Base-by-base conservation (phyloP, 1,140 invertebrate genomes). In the Camponotus pennsylvanicus region DNA sequence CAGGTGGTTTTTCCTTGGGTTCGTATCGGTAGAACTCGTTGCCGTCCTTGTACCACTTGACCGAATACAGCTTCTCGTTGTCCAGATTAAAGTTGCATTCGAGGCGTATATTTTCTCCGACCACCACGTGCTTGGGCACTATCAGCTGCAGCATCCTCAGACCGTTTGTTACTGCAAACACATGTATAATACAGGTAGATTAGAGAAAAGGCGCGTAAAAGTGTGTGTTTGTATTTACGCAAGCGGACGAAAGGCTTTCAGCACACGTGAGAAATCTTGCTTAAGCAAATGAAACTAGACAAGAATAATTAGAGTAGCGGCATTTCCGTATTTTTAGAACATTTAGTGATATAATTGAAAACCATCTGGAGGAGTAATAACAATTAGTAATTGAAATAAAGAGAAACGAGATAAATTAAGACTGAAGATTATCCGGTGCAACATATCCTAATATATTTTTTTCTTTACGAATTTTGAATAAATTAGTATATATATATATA, bases 11-110 rank as follows among this genome's bases (percentile, higher is more conserved):
- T 91, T 97, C 96, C 78, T 96, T 95, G 2, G 97, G 97, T 67
- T 97, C 96, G 94, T 97, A 98, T 94, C 97, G 96, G 94, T 97
- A 98, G 95, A 98, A 98, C 94, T 98, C 97, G 90, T 97, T 96
- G 83, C 96, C 96, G 88, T 97, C 97, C 94, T 96, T 97, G 95
- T 97, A 98, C 97, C 97, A 98, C 95, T 98, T 97, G 78, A 98
- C 97, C 6, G 97, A 97, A 93, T 98, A 98, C 40, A 98, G 96
- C 32, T 95, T 93, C 85, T 97, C 97, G 32, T 94, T 94, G 89
- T 97, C 97, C 92, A 97, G 94, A 92, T 97, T 95, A 93, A 96
- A 97, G 86, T 95, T 94, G 92, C 97, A 97, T 92, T 96, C 95
- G 86, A 97, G 94, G 71, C 93, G 93, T 40, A 96, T 96, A 80